Base-by-base conservation (phyloP, 2,888 invertebrate species). In the Mactromeris polynyma region DNA sequence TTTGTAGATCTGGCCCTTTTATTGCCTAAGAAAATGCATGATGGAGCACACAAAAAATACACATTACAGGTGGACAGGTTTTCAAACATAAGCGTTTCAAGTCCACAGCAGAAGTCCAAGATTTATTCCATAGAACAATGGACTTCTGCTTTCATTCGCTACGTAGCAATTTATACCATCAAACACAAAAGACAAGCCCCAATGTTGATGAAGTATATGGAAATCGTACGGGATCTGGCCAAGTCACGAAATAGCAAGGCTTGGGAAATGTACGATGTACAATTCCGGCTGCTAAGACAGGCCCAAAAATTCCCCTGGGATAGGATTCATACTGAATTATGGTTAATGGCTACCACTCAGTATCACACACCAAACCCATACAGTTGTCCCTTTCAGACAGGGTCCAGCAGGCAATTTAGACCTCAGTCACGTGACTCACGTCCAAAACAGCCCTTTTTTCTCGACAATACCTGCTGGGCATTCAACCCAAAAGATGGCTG, bases 111-210 rank as follows among this genome's bases (percentile, higher is more conserved):
- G 26, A 31, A 14, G 31, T 19, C 4, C 2, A 51, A 21, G 2
- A 58, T 58, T 7, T n/a, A 21, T n/a, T 26, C n/a, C 26, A 64
- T 64, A 9, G 58, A 64, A 6, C n/a, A 26, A 9, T 64, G 58
- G 58, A 33, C 36, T 17, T 73, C 36, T 36, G 33, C 36, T 19
- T 36, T 36, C 19, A 33, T 73, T 19, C 2, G 19, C 1, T 73
- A 19, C 21, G 19, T 19, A 2, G 19, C 17, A 0, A 17, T 36
- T 2, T 73, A 73, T 11, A 19, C 36, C 11, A 4, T 19, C 4
- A 33, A 14, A 17, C 9, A 19, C 83, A 2, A 79, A 88, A 38
- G 73, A 85, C 6, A 87, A 84, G 1, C 89, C 89, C 6, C 78
- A 85, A 21, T 87, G 84, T 11, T 42, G 3, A 64, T 64, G 58